Conservation (phyloP, 2,797 vertebrate species). For the Sciaenops ocellatus region DNA sequence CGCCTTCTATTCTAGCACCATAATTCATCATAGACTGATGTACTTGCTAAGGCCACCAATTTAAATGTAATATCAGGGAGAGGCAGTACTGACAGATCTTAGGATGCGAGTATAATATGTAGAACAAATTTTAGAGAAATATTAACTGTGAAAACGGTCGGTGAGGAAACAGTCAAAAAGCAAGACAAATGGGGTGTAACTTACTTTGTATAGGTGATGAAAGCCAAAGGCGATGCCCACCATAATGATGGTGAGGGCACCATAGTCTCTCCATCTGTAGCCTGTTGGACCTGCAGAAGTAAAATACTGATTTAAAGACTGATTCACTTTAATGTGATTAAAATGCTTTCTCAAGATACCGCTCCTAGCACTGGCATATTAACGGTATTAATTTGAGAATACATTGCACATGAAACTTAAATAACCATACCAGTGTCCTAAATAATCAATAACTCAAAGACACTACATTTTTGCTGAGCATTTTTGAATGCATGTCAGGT, state of each 20-base stretch:
- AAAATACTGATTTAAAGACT: conserved; percentile 3
- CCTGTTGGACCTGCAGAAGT: conserved; percentile 83
- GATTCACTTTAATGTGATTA: neutral
- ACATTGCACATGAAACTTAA: neutral
- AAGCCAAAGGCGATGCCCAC: conserved; percentile 95
- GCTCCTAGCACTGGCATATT: neutral
- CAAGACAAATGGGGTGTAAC: conserved; percentile 13
- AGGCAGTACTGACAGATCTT: conserved; percentile 60
- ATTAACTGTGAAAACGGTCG: conserved; percentile 43
- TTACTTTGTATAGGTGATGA: conserved; percentile 96
- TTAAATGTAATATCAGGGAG: conserved; percentile 64
- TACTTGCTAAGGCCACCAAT: conserved; percentile 66
- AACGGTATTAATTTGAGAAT: neutral
- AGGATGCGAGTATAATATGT: conserved; percentile 45
- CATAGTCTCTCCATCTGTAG: conserved; percentile 96
- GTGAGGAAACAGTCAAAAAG: conserved; percentile 9
- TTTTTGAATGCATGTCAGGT: neutral
- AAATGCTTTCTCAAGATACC: neutral
- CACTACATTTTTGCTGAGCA: neutral
- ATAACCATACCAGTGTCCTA: neutral
- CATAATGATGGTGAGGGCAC: conserved; percentile 94
- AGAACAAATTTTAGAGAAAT: conserved; percentile 50
- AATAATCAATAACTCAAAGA: neutral
- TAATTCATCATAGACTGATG: conserved; percentile 71
- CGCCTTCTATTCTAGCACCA: conserved; percentile 58